Evolutionary conservation across 2,113 vertebrate genomes (phyloP), one percentile per base, ranked within the genome.

Genomic region (Crotalus viridis): DNA sequence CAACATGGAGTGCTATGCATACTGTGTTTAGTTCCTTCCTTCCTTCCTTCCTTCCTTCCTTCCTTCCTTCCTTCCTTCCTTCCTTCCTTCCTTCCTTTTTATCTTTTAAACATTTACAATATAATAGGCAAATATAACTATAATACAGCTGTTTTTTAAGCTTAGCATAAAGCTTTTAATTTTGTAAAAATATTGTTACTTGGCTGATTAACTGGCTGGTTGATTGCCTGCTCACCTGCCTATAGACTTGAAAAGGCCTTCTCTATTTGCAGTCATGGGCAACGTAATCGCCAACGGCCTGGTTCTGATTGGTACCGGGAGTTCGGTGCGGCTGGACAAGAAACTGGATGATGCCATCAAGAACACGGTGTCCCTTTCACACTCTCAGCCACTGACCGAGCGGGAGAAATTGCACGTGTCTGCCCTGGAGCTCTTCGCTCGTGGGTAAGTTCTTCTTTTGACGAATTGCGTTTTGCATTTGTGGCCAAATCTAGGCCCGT

Each of bases 341-440:
- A 98, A 97, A 33, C 97, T 99, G 95, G 98, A 97, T 55, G 81
- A 85, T 0, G 98, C 98, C 0, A 93, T 99, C 96, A 97, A 86
- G 97, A 96, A 61, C 0, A 98, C 98, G n/a, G 94, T 98, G 95
- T 97, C 96, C 2, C 95, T 99, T 10, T 97, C 98, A 24, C 88
- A 95, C 64, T 91, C 94, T 15, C 98, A 99, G 96, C 94, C 97
- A 0, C 96, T 99, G 94, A 98, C 98, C 0, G 96, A 95, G 64
- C 94, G 99, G 93, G 99, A 99, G 96, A 98, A 52, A 94, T 97
- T 98, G 22, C 99, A 99, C 0, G 98, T 99, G 17, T 94, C 97
- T 19, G 99, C 99, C 0, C 10, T 99, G 90, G 98, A 99, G 85
- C 92, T 96, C 54, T 98, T 99, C 95, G 98, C 99, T 61, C 97